phyloP scores from a whole-genome alignment of 2,113 vertebrate genomes.

The Caretta caretta region DNA sequence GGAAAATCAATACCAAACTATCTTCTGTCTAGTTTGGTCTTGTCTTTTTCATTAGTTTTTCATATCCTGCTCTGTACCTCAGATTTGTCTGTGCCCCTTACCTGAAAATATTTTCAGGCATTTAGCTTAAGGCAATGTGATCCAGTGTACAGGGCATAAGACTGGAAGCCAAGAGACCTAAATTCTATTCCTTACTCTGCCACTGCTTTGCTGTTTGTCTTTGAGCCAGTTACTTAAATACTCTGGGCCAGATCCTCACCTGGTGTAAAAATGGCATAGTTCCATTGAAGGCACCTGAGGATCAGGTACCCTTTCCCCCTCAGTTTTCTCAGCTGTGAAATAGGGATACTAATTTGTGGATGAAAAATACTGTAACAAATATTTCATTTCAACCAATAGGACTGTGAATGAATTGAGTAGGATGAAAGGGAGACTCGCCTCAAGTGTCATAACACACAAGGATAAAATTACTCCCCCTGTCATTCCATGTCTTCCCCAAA shows the following conservation, averaged over 20 bases:
- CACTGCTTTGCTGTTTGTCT: neutral
- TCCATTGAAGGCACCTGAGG: neutral
- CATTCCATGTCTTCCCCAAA: neutral
- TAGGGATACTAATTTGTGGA: neutral
- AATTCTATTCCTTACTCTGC: neutral
- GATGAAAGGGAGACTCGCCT: neutral
- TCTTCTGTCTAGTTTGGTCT: neutral
- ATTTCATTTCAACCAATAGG: neutral
- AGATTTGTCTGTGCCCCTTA: accelerated
- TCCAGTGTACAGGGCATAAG: neutral
- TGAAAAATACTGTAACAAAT: neutral
- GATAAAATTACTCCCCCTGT: neutral
- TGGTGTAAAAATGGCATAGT: neutral
- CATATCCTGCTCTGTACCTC: neutral
- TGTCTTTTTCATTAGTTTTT: neutral
- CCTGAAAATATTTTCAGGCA: accelerated
- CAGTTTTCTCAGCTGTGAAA: neutral
- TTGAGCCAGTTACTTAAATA: neutral
- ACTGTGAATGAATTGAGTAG: neutral
- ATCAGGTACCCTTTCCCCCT: neutral
- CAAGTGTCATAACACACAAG: neutral
- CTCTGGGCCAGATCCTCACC: accelerated
- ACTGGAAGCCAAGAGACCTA: neutral
- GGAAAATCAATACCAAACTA: neutral
- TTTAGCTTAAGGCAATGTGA: neutral